A percentile compares a stretch with the other conserved stretches of the same genome.
phyloP scores from a whole-genome alignment of 2,113 vertebrate species.

The Nestor notabilis region DNA sequence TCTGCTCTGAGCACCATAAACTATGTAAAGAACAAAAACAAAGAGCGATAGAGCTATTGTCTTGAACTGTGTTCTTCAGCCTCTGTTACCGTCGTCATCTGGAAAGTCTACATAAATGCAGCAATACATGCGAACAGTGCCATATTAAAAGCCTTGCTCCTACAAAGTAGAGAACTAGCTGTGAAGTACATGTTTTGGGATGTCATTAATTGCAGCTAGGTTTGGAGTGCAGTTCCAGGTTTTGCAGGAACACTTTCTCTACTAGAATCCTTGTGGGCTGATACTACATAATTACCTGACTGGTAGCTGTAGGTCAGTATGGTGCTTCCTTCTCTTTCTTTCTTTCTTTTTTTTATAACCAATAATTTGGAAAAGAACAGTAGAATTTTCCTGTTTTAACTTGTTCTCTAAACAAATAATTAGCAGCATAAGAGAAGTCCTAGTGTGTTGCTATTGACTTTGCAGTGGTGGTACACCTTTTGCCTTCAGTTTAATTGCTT shows the following conservation, averaged over 20 bases:
- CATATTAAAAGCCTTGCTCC: neutral
- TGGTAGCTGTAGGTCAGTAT: neutral
- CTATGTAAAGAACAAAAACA: neutral
- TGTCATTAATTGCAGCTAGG: neutral
- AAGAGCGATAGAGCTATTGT: neutral
- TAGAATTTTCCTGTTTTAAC: neutral
- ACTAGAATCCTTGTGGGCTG: neutral
- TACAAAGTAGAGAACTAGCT: neutral
- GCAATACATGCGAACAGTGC: fast-evolving
- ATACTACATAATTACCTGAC: neutral
- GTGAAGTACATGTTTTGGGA: neutral
- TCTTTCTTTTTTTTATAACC: neutral
- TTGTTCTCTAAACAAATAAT: neutral
- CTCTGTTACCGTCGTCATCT: neutral
- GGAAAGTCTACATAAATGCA: neutral
- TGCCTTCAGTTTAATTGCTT: neutral
- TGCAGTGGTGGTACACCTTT: fast-evolving
- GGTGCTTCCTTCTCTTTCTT: neutral
- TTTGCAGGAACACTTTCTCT: neutral
- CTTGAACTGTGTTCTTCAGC: neutral
- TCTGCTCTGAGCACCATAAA: neutral
- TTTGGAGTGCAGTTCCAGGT: neutral
- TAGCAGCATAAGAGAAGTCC: neutral
- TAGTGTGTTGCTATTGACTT: neutral
- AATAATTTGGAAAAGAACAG: neutral